These are phyloP conservation scores for Megaleporinus macrocephalus DNA, from an alignment of 2,113 vertebrate genomes.

Conservation along the genomic window DNA sequence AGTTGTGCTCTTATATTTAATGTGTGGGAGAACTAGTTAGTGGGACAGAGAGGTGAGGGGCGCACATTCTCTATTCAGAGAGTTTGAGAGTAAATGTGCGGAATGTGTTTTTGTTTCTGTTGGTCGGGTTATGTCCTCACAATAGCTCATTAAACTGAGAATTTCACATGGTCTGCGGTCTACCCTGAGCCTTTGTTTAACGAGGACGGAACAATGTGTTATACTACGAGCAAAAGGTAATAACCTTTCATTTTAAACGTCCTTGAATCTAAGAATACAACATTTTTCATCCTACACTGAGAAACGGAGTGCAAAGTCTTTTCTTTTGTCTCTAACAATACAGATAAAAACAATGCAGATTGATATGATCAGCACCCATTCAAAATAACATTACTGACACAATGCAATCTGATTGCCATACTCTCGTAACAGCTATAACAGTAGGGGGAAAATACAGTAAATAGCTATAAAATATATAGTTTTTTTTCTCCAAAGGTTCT, in stretches of 20 bases:
- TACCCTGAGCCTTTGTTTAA: background rate
- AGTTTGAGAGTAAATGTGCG: background rate
- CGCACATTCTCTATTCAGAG: background rate
- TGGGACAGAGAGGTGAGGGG: background rate
- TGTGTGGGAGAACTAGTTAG: background rate
- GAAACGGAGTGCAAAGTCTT: background rate
- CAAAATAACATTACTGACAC: constrained; percentile 4
- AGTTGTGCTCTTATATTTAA: background rate
- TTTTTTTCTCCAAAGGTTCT: too few species aligned
- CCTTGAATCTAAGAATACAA: background rate
- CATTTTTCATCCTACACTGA: background rate
- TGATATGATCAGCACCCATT: constrained; percentile 35
- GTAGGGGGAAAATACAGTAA: background rate
- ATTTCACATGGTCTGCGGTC: background rate
- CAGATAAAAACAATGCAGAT: background rate
- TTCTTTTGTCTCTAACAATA: constrained; percentile 32
- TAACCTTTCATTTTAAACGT: constrained; percentile 9
- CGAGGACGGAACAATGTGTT: background rate
- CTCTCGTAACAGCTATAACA: constrained; percentile 3
- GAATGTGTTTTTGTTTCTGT: background rate
- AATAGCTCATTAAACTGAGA: background rate
- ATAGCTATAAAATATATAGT: background rate
- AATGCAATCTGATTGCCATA: constrained; percentile 33
- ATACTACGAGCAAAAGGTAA: background rate
- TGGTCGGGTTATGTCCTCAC: background rate